phyloP scores from a whole-genome alignment of 2,113 vertebrate genomes.

The Pitta sordida region DNA sequence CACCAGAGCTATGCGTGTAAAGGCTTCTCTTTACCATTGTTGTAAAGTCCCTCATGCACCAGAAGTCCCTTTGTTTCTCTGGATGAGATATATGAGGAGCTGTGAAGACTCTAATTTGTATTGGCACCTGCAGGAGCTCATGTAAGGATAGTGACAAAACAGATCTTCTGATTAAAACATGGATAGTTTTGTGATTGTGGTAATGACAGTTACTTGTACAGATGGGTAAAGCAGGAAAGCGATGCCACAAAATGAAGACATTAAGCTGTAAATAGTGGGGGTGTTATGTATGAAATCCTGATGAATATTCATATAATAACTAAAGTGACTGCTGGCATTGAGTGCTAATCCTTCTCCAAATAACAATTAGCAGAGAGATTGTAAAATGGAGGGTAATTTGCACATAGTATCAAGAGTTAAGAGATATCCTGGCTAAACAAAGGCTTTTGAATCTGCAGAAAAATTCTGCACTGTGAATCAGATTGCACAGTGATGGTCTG shows the following conservation, averaged over 20 bases:
- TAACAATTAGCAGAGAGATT: constrained; percentile 20
- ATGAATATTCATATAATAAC: constrained; percentile 51
- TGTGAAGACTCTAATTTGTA: not conserved
- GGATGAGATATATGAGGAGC: not conserved
- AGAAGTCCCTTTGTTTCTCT: not conserved
- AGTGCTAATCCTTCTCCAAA: constrained; percentile 24
- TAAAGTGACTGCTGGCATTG: not conserved
- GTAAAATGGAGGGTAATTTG: constrained; percentile 38
- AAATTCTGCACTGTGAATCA: not conserved
- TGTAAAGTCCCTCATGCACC: not conserved
- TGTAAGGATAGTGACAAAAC: not conserved
- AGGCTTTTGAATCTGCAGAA: not conserved
- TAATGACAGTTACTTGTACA: not conserved
- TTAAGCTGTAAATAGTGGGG: constrained; percentile 15
- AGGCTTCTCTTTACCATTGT: fast-evolving
- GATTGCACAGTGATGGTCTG: not conserved
- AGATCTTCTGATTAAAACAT: not conserved
- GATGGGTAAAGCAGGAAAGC: not conserved
- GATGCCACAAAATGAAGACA: constrained; percentile 14
- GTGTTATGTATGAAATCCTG: not conserved
- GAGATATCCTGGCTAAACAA: not conserved
- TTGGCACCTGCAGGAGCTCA: not conserved
- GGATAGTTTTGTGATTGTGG: not conserved
- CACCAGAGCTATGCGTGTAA: not conserved
- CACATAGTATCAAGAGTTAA: constrained; percentile 7